Base-by-base conservation (phyloP, 2,888 invertebrate species). In the Ectemnius lituratus region DNA sequence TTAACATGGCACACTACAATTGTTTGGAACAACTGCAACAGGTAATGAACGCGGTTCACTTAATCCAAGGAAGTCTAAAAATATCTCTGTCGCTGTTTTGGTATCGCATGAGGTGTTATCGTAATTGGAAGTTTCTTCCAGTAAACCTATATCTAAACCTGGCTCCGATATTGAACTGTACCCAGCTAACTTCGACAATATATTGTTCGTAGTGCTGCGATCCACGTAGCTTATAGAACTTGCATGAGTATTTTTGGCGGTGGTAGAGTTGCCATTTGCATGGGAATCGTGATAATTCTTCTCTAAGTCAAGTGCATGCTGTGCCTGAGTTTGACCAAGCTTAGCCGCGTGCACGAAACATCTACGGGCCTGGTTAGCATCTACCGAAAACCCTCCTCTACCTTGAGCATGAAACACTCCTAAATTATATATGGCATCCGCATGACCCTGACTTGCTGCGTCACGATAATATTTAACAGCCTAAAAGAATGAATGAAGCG, bases 321-420 rank as follows among this genome's bases (percentile, higher is more conserved):
- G 91, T 1, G 94, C 94, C 74, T 94, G 92, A 61, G 91, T 85
- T 79, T 94, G 93, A 0, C 94, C 94, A 62, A 91, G 83, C 78
- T 92, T 92, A 5, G 94, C 93, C 2, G 94, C 94, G 56, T 92
- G 92, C 46, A 91, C 88, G 58, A 93, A 93, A 57, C 93, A 90
- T 60, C 92, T 87, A 16, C 92, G 90, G 1, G 94, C 94, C 18
- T 89, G 92, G n/a, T 89, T 87, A 5, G 89, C 85, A 85, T 94
- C 92, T 14, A 91, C 87, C 5, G 90, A 81, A 1, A 94, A 89
- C 0, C 94, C 94, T 14, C 94, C 94, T 76, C 93, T 90, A 0
- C 94, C 95, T 85, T 94, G 94, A 1, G 94, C 93, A 87, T 94
- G 93, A 85, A 94, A 94, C 62, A 95, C 92, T 2, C 94, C 95